Base-by-base conservation (phyloP, 2,888 invertebrate genomes). In the Hoplodrina blanda region DNA sequence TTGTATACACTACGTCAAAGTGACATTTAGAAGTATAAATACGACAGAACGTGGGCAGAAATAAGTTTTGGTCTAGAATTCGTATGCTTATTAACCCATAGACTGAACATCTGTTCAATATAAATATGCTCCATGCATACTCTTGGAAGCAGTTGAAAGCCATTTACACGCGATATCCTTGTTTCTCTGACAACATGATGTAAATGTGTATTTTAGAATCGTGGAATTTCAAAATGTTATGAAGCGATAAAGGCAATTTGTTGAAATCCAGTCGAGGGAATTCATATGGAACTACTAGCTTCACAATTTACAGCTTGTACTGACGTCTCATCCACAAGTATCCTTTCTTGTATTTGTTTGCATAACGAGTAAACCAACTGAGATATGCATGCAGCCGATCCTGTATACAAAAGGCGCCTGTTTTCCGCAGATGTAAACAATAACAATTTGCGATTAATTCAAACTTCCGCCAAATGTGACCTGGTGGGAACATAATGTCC, bases 401-500 rank as follows among this genome's bases (percentile, higher is more conserved):
- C 53, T 66, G 56, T 53, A 63, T 63, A 59, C 60, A 50, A 62
- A 67, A 62, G 49, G 66, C 59, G 70, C 60, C 64, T 65, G 72
- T 72, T 84, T 77, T 67, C 56, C 67, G 53, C 62, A 60, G 62
- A 76, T 74, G 56, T 70, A 62, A 78, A 81, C 59, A 78, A 78
- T 76, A 76, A 83, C 65, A 76, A 59, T 69, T 75, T 62, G 59
- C 64, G 68, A 72, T 83, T 80, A 79, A 76, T 80, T 73, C 80
- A 80, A 79, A 85, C 86, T 91, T 90, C 91, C 90, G 88, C 82
- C 79, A 77, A 88, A 86, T 75, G 66, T 85, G 84, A 89, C 88
- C 89, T 82, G 82, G 62, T 78, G 55, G 80, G 68, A 53, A 66
- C 70, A 64, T 71, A 75, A 76, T 69, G 68, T 20, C 52, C 70